Evolutionary conservation across 2,797 vertebrate species (phyloP).

Genomic region (Vespertilio murinus): DNA sequence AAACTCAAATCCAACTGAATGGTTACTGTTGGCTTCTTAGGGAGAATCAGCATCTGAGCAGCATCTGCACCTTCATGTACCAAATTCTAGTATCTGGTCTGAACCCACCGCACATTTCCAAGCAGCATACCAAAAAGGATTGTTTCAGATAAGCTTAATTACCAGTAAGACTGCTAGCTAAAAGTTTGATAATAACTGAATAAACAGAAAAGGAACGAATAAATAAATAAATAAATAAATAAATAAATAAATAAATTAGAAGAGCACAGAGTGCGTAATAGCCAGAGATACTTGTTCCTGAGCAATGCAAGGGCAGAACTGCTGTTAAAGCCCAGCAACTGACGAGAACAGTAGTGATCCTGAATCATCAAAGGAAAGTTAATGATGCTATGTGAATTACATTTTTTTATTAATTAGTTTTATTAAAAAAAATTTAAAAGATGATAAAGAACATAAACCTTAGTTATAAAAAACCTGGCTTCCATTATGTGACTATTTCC

Average conservation of each 20-base stretch:
- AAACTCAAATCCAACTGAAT: neutral
- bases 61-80: neutral
- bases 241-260: neutral
- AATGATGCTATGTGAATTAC: neutral
- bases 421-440: conserved; percentile 33
- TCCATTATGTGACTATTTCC: neutral
- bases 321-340: neutral
- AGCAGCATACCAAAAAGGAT: neutral
- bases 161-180: neutral
- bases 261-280: fast-evolving
- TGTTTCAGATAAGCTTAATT: neutral
- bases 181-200: neutral
- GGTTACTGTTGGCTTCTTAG: neutral
- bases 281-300: neutral
- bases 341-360: neutral
- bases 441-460: conserved; percentile 17
- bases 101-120: neutral
- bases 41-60: neutral
- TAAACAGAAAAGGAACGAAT: neutral
- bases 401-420: neutral
- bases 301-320: neutral
- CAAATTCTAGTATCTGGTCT: neutral
- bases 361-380: neutral
- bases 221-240: neutral
- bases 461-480: neutral